These are phyloP conservation scores for Orchesellides sinensis DNA, from an alignment of 2,888 invertebrate species.

Conservation along the genomic window DNA sequence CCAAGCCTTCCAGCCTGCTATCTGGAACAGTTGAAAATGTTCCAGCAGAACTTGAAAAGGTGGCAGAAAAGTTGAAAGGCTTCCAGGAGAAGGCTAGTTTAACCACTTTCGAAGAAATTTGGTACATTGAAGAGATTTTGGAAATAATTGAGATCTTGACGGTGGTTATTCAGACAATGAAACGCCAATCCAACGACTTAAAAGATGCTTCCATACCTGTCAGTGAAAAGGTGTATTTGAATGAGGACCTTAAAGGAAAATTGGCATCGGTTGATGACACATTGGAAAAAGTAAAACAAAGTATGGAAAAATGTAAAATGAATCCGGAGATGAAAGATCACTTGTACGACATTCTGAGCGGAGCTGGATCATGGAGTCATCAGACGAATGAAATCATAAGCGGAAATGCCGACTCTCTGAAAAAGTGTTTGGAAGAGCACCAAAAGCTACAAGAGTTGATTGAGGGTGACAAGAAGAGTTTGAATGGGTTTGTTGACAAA, in stretches of 20 bases:
- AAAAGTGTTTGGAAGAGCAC: conserved; percentile 35
- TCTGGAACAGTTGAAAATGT: conserved; percentile 6
- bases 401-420: conserved; percentile 17
- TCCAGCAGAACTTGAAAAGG: not conserved
- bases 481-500: conserved; percentile 83
- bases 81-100: conserved; percentile 9
- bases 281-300: conserved; percentile 35
- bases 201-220: conserved; percentile 9
- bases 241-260: conserved; percentile 12
- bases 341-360: conserved; percentile 47
- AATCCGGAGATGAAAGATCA: conserved; percentile 51
- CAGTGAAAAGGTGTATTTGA: conserved; percentile 22
- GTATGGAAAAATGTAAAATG: conserved; percentile 43
- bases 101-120: conserved; percentile 79
- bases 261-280: conserved; percentile 51
- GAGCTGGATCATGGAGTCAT: conserved; percentile 31
- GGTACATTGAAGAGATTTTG: conserved; percentile 83
- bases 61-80: conserved; percentile 14
- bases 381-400: conserved; percentile 20
- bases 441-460: conserved; percentile 45
- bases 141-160: conserved; percentile 89
- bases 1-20: conserved; percentile 30
- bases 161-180: conserved; percentile 86
- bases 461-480: conserved; percentile 82
- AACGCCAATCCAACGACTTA: conserved; percentile 18